A percentile compares a stretch with the other conserved stretches of the same genome.
phyloP scores from a whole-genome alignment of 2,797 vertebrate species.

The Decapterus maruadsi region DNA sequence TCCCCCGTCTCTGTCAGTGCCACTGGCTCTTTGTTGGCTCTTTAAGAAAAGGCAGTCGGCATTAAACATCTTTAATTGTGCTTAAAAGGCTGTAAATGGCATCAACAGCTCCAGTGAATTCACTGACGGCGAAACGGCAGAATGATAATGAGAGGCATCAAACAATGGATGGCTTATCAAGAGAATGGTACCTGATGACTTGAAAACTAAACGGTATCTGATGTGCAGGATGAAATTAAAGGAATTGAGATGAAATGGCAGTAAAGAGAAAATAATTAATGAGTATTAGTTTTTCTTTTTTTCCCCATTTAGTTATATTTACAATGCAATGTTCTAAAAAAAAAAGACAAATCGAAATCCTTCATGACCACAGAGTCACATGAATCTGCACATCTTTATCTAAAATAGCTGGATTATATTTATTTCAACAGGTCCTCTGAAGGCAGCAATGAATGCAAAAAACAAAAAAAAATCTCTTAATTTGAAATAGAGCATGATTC shows the following conservation, averaged over 20 bases:
- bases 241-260: constrained; percentile 34
- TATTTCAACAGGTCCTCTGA: neutral
- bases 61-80: constrained; percentile 77
- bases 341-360: neutral
- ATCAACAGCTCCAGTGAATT: constrained; percentile 73
- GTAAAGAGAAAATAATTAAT: constrained; percentile 39
- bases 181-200: constrained; percentile 50
- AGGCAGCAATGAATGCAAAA: neutral
- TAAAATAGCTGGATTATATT: constrained; percentile 10
- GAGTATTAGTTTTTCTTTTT: neutral
- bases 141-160: constrained; percentile 66
- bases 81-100: constrained; percentile 78
- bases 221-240: constrained; percentile 41
- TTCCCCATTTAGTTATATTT: constrained; percentile 12
- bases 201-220: constrained; percentile 10
- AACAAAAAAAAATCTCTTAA: neutral
- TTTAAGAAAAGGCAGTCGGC: constrained; percentile 61
- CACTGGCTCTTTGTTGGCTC: constrained; percentile 42
- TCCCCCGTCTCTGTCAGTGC: constrained; percentile 8
- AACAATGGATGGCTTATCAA: constrained; percentile 60
- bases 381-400: neutral
- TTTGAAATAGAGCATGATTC: neutral
- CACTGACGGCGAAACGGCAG: constrained; percentile 53
- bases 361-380: neutral
- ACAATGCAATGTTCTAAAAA: constrained; percentile 12